Base-by-base conservation (phyloP, 2,113 vertebrate species). In the Potamarius usumacintae region DNA sequence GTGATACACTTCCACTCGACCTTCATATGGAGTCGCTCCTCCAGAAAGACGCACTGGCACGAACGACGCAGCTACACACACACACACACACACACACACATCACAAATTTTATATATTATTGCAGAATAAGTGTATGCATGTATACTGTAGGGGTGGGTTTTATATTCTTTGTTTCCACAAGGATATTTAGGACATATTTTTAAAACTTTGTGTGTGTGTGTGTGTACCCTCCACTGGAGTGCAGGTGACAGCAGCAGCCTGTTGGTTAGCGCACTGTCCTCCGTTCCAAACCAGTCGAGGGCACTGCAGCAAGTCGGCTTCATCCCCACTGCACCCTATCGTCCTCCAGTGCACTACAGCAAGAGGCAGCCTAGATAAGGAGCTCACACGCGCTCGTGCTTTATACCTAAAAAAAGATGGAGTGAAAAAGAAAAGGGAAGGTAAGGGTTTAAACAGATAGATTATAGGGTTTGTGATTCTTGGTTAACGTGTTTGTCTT, bases 1-100 rank as follows among this genome's bases (percentile, higher is more conserved):
- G 0, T 96, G 96, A 92, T 96, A 97, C 65, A 99, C 94, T 91
- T 99, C 98, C 50, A 99, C 97, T 69, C 97, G 95, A 90, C 98
- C 98, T 92, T 99, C 97, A 0, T 92, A 92, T 22, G 55, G 22
- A 0, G 91, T 95, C 25, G 10, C 92, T 22, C 97, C 97, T 14
- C 96, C 97, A 27, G 92, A 93, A 30, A 99, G 95, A 0, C 98
- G 96, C 34, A 99, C 74, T 0, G 93, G 94, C 2, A 96, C 94
- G 65, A 95, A 92, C 0, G 80, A 90, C 0, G 90, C 89, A 48
- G 90, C 97, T 97, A 92, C 78, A 89, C 84, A 90, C 55, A 90
- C 84, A 89, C 85, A 88, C 72, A 85, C 65, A 86, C 69, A 87
- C 85, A 88, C 76, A 88, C 22, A n/a, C n/a, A n/a, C n/a, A n/a